Evolutionary conservation across 1,140 invertebrate species (phyloP), one percentile per base, ranked within the genome.

Genomic region (Drosophila navojoa): DNA sequence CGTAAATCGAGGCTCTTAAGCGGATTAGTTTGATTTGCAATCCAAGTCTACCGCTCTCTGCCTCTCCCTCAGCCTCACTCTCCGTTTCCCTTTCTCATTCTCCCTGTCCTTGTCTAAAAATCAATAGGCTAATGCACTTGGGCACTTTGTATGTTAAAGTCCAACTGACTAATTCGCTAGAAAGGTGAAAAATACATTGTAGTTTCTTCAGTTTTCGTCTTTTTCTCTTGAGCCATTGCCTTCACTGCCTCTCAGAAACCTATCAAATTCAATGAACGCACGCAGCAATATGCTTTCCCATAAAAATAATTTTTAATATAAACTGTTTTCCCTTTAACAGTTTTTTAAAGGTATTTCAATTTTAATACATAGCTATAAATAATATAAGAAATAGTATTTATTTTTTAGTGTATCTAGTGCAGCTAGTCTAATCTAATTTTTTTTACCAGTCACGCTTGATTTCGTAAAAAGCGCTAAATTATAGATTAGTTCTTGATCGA

Each of bases 11-110:
- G 76, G 76, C 82, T 82, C 64, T 71, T 87, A 87, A 87, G 82
- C 84, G 79, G 82, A 89, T 87, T 87, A 89, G 76, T 82, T 82
- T 79, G 84, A 89, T 76, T 89, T 77, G 66, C 76, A 73, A 73
- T 52, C 38, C 64, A 54, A 64, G 71, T 68, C 59, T 29, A 38
- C 35, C 29, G 45, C 53, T 49, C 44, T 45, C 35, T 40, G 38
- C 1, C 52, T 29, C 59, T 53, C 44, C 32, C 15, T 35, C 27
- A 3, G 53, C 44, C 42, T 45, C 35, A 40, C 38, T 2, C 52
- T 38, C 59, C 3, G 27, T 29, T 9, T 32, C 32, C 1, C 32
- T 32, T 32, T 10, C 1, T 29, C 27, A 4, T 29, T 29, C 32
- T 10, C 6, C 32, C 32, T 10, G 32, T 9, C 32, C 10, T 32